Conservation (phyloP, 2,797 vertebrate species). For the Coluber constrictor region DNA sequence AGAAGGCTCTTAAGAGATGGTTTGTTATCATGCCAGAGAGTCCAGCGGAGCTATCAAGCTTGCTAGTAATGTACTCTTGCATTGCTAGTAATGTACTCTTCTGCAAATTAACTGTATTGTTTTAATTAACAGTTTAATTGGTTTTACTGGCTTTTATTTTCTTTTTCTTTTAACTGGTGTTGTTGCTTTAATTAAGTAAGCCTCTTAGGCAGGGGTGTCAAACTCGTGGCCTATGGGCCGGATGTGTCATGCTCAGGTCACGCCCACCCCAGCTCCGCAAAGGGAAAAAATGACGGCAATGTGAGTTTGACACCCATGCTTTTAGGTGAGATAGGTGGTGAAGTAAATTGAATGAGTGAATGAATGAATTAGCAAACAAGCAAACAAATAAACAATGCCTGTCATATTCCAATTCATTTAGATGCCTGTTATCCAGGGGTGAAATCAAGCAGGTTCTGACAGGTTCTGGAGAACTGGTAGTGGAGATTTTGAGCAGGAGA, state of each 20-base stretch:
- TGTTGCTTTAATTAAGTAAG: background rate
- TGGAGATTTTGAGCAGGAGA: too few species aligned
- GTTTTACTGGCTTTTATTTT: background rate
- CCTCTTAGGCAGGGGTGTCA: background rate
- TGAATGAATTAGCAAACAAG: background rate
- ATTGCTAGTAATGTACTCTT: background rate
- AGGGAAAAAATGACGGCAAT: too few species aligned
- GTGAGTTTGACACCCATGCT: too few species aligned
- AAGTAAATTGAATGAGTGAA: background rate
- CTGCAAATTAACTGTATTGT: background rate
- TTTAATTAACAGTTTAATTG: background rate
- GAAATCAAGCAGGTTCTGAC: too few species aligned
- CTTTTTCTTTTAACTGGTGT: background rate
- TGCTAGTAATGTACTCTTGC: background rate
- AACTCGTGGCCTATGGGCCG: rapidly evolving
- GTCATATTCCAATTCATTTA: background rate
- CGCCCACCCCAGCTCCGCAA: too few species aligned
- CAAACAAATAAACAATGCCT: background rate
- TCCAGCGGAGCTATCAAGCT: background rate
- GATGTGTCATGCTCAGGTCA: background rate
- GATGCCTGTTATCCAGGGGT: background rate
- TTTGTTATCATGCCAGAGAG: background rate
- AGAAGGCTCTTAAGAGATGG: background rate
- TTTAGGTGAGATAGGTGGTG: background rate
- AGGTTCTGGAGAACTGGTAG: too few species aligned